Base-by-base conservation (phyloP, 2,113 vertebrate genomes). In the Bettongia penicillata region DNA sequence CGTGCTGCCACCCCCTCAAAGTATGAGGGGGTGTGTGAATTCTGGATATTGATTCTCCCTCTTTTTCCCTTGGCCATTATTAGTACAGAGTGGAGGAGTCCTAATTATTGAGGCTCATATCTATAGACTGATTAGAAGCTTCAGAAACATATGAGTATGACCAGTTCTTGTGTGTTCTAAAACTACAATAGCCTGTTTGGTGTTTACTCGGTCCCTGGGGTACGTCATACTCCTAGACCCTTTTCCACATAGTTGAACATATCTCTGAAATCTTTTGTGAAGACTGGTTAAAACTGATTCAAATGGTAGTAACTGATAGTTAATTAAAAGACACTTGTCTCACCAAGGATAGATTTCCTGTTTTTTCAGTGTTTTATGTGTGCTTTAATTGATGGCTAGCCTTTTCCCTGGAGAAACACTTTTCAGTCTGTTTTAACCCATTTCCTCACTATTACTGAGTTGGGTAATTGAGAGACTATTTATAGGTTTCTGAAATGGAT, bases 251-350 rank as follows among this genome's bases (percentile, higher is more conserved):
- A 55, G 22, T 26, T 0, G 5, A 37, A 91, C 14, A 61, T 43
- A 6, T 43, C 68, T 84, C 68, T 90, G 95, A 93, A 68, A 47
- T 96, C 19, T 89, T 96, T 84, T 95, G 89, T 94, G 51, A 91
- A 93, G 68, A 77, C 52, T 19, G 57, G 50, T 95, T 50, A 93
- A 90, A 91, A 94, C 91, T 49, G 52, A 96, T 89, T 91, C 53
- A 49, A 90, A 93, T 37, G 84, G 25, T 68, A 51, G 91, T 94
- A 55, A 94, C 37, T 90, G 84, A 89, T 52, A 90, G 11, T 91
- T 91, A 92, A 48, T 93, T 55, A 89, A 90, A 90, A 77, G 96
- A 52, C 90, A 47, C 14, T 92, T 89, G 89, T 8, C 53, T 93
- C 90, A 37, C 31, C 68, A n/a, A 68, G 24, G 51, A 97, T 48